Conservation (phyloP, 1,140 invertebrate species). For the Ceratosolen fusciceps region DNA sequence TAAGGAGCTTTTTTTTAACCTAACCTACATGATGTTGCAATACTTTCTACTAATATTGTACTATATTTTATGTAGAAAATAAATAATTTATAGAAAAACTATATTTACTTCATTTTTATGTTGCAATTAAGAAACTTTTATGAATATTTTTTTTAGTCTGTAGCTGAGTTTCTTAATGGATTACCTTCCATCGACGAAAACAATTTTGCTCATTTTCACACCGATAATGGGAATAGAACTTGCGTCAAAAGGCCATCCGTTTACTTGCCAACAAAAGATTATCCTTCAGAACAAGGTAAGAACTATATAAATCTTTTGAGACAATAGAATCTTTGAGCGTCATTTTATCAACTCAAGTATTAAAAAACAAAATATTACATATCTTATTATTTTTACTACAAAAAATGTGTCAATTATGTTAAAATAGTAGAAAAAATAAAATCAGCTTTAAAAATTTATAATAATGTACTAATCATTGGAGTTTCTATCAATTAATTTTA, state of each 20-base stretch:
- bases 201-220: constrained; percentile 92
- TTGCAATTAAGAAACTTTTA: neutral
- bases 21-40: constrained; percentile 24
- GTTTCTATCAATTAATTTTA: too few species aligned
- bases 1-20: neutral
- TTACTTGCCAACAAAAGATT: constrained; percentile 91
- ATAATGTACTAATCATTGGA: too few species aligned
- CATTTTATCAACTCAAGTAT: too few species aligned
- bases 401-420: too few species aligned
- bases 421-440: too few species aligned
- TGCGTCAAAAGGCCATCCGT: constrained; percentile 89
- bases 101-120: neutral
- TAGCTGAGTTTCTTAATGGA: constrained; percentile 91
- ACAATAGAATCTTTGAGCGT: too few species aligned
- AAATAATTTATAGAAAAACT: neutral
- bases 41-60: neutral
- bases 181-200: constrained; percentile 91
- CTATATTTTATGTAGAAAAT: neutral
- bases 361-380: too few species aligned
- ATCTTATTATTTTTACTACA: too few species aligned
- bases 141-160: constrained; percentile 76
- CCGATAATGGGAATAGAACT: constrained; percentile 85
- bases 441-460: too few species aligned
- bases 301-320: neutral
- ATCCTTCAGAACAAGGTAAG: constrained; percentile 89